Conservation (phyloP, 2,797 vertebrate species). For the Falco biarmicus region DNA sequence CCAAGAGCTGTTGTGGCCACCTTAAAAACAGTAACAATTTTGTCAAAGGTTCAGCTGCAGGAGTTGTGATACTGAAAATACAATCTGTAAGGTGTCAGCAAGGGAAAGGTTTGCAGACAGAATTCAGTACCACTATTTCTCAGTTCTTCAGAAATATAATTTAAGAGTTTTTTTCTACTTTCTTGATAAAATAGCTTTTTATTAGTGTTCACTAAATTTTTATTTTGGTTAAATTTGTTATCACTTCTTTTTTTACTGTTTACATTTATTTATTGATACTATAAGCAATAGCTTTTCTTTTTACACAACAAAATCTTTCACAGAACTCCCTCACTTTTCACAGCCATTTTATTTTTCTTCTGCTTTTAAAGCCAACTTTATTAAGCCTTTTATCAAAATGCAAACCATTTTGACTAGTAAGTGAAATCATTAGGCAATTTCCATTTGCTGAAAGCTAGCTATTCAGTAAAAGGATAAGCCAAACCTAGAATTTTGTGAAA, state of each 20-base stretch:
- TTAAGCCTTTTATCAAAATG: not conserved
- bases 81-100: not conserved
- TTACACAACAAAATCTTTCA: not conserved
- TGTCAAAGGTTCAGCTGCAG: not conserved
- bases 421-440: not conserved
- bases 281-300: not conserved
- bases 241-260: not conserved
- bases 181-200: not conserved
- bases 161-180: not conserved
- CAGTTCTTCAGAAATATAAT: not conserved
- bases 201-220: not conserved
- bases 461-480: not conserved
- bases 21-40: not conserved
- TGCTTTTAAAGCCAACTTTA: not conserved
- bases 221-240: not conserved
- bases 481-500: not conserved
- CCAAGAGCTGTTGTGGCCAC: not conserved
- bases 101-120: not conserved
- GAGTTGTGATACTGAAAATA: not conserved
- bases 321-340: not conserved
- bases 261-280: not conserved
- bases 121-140: not conserved
- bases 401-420: not conserved
- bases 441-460: not conserved
- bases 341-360: not conserved